A percentile compares a stretch with the other conserved stretches of the same genome.
phyloP scores from a whole-genome alignment of 2,797 vertebrate species.

The Sebastes jordani region DNA sequence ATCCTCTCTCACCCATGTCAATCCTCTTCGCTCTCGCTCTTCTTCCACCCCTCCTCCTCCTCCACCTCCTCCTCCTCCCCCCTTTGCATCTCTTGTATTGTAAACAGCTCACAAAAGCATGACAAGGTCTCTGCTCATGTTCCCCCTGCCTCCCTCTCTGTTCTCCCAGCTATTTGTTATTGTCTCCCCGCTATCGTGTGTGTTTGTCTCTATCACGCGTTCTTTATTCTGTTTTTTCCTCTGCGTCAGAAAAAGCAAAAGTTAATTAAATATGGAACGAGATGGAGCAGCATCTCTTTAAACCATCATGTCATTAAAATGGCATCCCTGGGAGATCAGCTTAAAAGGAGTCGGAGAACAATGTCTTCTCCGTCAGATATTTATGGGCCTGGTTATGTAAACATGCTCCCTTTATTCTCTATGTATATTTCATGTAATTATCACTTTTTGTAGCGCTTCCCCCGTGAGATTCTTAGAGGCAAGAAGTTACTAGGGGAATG shows the following conservation, averaged over 20 bases:
- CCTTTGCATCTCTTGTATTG: constrained; percentile 79
- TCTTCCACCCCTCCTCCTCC: constrained; percentile 2
- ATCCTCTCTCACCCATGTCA: constrained; percentile 46
- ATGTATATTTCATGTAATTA: constrained; percentile 89
- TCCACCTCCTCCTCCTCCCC: not conserved
- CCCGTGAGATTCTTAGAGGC: constrained; percentile 75
- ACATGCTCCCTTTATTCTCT: constrained; percentile 85
- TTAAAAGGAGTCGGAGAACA: constrained; percentile 98
- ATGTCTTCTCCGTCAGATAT: constrained; percentile 99
- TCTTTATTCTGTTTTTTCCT: constrained; percentile 78
- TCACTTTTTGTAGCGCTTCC: constrained; percentile 83
- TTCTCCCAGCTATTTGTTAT: constrained; percentile 93
- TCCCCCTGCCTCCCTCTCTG: constrained; percentile 84
- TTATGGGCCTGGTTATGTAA: constrained; percentile 99
- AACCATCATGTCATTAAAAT: constrained; percentile 99
- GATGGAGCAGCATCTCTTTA: constrained; percentile 98
- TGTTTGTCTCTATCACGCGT: constrained; percentile 83
- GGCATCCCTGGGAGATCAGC: constrained; percentile 94
- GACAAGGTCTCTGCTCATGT: constrained; percentile 90
- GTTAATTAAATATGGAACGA: constrained; percentile 99
- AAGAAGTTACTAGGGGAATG: constrained; percentile 94
- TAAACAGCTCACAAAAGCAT: constrained; percentile 87
- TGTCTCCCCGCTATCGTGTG: constrained; percentile 90
- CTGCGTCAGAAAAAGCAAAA: constrained; percentile 93
- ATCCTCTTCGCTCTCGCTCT: constrained; percentile 11